Percentiles rank a stretch among this genome's conserved stretches.
phyloP scores from a whole-genome alignment of 2,113 vertebrate species.

The Hippoglossus stenolepis region DNA sequence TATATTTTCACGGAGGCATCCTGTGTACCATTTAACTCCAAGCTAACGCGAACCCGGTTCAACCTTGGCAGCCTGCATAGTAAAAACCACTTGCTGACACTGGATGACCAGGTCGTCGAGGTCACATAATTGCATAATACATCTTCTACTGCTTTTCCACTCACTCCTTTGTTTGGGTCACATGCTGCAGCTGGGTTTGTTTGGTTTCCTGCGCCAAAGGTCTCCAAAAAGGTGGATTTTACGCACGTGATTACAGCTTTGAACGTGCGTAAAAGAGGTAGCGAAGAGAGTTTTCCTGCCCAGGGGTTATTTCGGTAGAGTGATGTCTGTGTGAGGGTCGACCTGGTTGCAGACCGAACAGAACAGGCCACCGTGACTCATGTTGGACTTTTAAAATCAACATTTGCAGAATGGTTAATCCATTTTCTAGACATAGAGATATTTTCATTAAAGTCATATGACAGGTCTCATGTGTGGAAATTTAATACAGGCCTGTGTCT shows the following conservation, averaged over 20 bases:
- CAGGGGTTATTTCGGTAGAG: background rate
- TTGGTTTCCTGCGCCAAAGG: background rate
- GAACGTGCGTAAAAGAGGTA: background rate
- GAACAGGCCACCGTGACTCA: conserved; percentile 2
- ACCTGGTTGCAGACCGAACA: background rate
- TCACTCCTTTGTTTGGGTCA: background rate
- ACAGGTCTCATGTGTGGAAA: background rate
- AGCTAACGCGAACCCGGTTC: background rate
- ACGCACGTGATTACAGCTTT: background rate
- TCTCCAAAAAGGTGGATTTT: background rate
- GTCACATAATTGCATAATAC: conserved; percentile 26
- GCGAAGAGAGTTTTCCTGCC: background rate
- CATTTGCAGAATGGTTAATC: background rate
- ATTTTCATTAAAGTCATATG: background rate
- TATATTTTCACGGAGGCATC: background rate
- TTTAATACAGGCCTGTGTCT: background rate
- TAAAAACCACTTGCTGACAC: conserved; percentile 46
- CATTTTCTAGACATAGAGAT: background rate
- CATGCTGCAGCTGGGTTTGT: background rate
- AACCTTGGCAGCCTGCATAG: conserved; percentile 17
- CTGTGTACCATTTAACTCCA: conserved; percentile 1
- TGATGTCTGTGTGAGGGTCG: background rate
- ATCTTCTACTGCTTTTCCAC: background rate
- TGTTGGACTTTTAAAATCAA: background rate
- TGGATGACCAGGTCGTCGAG: conserved; percentile 4